Base-by-base conservation (phyloP, 2,113 vertebrate genomes). In the Chionodraco myersi region DNA sequence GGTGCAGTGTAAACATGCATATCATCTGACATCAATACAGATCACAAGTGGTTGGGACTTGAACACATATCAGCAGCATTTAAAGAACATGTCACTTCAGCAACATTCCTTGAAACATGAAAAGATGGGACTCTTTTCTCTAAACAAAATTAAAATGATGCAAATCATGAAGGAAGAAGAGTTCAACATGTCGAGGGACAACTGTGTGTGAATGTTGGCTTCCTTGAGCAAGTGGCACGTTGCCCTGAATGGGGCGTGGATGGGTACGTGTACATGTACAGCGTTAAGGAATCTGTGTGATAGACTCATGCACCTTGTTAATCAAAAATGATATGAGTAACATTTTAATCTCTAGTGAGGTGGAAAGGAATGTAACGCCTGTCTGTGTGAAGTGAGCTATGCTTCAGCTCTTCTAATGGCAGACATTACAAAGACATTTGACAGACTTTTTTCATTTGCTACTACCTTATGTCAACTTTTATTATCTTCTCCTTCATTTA, bases 251-350 rank as follows among this genome's bases (percentile, higher is more conserved):
- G 36, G 36, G 36, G 36, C 7, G 36, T 41, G 36, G 7, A 41
- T 8, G 6, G 36, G 36, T 41, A 41, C 36, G 7, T 41, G 36
- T 41, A 41, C 5, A 41, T 41, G 36, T 7, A 6, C 7, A 41
- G 36, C 7, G 36, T 41, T 41, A 41, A 41, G 36, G 36, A 26
- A 26, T 26, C 26, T 26, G 26, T 26, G 26, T 26, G 26, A 26
- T 26, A 26, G 26, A 26, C 26, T 26, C 2, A 26, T 26, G 26
- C 26, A 26, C 26, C 26, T 26, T 26, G 21, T 57, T 82, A 51
- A 74, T 71, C 48, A 78, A 34, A 66, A 10, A 26, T 60, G 36
- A 75, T 51, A 75, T 80, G 34, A 57, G 15, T 61, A 59, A 72
- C 72, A 80, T 41, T 13, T 63, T 21, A 59, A 6, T 63, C 59